Evolutionary conservation across 2,888 invertebrate genomes (phyloP).

Genomic region (Octonoba sinensis): DNA sequence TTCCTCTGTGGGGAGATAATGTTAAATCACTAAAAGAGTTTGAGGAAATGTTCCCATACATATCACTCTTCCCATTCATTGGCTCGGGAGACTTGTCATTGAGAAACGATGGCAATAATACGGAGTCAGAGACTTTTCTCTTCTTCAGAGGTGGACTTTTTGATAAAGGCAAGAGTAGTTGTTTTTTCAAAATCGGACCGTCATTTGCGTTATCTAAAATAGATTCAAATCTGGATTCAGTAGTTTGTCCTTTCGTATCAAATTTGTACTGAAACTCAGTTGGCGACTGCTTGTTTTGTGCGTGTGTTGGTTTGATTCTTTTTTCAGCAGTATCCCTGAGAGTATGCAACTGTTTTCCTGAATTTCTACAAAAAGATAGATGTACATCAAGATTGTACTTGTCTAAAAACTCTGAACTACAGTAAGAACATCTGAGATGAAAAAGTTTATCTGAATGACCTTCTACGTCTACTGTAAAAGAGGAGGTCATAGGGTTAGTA

Average conservation of each 20-base stretch:
- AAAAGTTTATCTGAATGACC: conserved; percentile 28
- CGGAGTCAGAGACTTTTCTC: conserved; percentile 67
- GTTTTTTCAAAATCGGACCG: conserved; percentile 55
- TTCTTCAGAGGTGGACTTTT: conserved; percentile 67
- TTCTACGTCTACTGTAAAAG: neutral
- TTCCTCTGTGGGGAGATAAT: conserved; percentile 27
- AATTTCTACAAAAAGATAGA: conserved; percentile 77
- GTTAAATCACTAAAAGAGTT: conserved; percentile 7
- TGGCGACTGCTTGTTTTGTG: conserved; percentile 17
- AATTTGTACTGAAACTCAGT: conserved; percentile 31
- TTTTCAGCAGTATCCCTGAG: conserved; percentile 43
- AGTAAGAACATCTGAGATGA: conserved; percentile 77
- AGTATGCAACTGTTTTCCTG: conserved; percentile 12
- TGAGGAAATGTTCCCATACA: conserved; percentile 8
- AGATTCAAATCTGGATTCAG: conserved; percentile 7
- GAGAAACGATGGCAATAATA: conserved; percentile 36
- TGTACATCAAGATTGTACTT: conserved; percentile 86
- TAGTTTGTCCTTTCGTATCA: conserved; percentile 9
- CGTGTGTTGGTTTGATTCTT: conserved; percentile 69
- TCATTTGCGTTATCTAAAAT: conserved; percentile 15
- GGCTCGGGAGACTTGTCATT: neutral
- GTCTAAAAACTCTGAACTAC: conserved; percentile 83
- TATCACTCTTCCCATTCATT: conserved; percentile 3
- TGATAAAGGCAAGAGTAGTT: conserved; percentile 45
- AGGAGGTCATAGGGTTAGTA: conserved; percentile 70